These are phyloP conservation scores for Euleptes europaea DNA, from an alignment of 2,113 vertebrate genomes.

Conservation along the genomic window DNA sequence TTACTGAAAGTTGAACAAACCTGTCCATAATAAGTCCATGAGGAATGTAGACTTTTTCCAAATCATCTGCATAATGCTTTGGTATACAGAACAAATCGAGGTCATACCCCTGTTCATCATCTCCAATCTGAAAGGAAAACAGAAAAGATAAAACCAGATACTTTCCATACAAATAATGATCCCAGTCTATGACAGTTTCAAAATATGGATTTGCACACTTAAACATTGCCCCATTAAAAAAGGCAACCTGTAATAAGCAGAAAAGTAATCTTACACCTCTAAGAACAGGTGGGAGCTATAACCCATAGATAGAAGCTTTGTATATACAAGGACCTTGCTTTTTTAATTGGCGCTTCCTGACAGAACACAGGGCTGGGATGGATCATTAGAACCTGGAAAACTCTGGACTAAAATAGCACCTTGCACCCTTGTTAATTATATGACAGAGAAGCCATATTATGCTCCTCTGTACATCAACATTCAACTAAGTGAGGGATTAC, in stretches of 20 bases:
- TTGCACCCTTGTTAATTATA: background rate
- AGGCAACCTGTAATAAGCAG: background rate
- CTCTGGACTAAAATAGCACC: background rate
- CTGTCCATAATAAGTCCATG: constrained; percentile 98
- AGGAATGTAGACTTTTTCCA: constrained; percentile 96
- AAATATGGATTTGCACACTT: background rate
- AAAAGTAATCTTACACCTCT: background rate
- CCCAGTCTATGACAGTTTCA: background rate
- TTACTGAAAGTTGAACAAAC: constrained; percentile 71
- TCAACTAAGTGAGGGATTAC: background rate
- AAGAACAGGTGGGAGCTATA: background rate
- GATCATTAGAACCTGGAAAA: background rate
- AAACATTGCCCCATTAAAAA: background rate
- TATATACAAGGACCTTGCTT: background rate
- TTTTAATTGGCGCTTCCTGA: background rate
- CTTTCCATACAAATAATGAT: constrained; percentile 21
- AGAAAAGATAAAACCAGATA: constrained; percentile 33
- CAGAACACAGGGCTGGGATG: background rate
- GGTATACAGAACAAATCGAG: constrained; percentile 97
- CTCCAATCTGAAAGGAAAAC: constrained; percentile 87
- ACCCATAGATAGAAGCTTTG: background rate
- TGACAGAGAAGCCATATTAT: background rate
- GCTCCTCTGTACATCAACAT: background rate
- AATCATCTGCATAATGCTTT: constrained; percentile 90
- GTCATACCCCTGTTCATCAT: constrained; percentile 95